Percentiles rank a stretch among this genome's conserved stretches.
Conservation (phyloP, 1,140 invertebrate genomes). For the Anadara kagoshimensis region DNA sequence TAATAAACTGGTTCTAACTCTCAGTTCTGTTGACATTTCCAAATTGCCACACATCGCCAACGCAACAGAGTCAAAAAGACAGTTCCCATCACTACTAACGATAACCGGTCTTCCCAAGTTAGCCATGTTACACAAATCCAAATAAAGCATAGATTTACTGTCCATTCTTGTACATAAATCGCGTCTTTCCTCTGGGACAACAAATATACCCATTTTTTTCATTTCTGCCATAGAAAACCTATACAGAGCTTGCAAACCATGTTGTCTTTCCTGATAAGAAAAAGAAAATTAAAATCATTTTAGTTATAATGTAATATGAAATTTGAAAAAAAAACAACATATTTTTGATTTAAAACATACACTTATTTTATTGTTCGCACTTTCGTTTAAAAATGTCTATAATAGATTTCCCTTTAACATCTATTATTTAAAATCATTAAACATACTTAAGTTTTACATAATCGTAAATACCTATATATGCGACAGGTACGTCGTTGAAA, state of each 20-base stretch:
- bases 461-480: too few relatives aligned
- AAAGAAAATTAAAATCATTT: not conserved
- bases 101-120: not conserved
- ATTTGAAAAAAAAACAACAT: too few relatives aligned
- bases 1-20: slow-evolving; percentile 1
- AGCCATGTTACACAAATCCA: not conserved
- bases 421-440: too few relatives aligned
- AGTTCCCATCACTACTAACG: slow-evolving; percentile 1
- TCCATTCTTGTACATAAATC: not conserved
- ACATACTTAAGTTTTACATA: too few relatives aligned
- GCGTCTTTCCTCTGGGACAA: not conserved
- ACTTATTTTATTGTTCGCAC: too few relatives aligned
- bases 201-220: not conserved
- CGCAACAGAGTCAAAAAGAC: slow-evolving; percentile 11
- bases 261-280: not conserved
- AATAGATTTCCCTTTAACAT: too few relatives aligned
- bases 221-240: not conserved
- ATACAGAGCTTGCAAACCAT: not conserved
- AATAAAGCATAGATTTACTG: not conserved
- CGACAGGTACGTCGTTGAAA: too few relatives aligned
- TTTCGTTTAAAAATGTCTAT: too few relatives aligned
- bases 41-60: slow-evolving; percentile 1
- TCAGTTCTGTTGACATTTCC: not conserved
- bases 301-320: too few relatives aligned
- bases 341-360: too few relatives aligned